Base-by-base conservation (phyloP, 2,888 invertebrate genomes). In the Oeneis ivallda region DNA sequence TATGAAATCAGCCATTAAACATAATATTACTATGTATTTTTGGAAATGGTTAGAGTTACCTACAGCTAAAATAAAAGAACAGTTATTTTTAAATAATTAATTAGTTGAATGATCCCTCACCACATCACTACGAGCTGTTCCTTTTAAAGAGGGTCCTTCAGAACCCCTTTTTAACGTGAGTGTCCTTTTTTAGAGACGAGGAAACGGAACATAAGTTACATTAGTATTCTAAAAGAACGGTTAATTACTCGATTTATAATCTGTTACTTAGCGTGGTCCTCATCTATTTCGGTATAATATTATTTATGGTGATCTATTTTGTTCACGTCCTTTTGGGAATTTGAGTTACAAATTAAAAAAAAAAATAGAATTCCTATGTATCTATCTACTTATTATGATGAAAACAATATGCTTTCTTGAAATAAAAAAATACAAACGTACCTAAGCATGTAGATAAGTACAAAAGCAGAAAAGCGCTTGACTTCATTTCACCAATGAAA, bases 221-320 rank as follows among this genome's bases (percentile, higher is more conserved):
- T 81, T 83, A 78, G 75, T 77, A 73, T 73, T 74, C 76, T 79
- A 74, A 79, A 80, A 76, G 78, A 76, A 79, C 64, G 74, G 77
- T 83, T 86, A 86, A 86, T 85, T 81, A 72, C 78, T 75, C 79
- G 79, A 85, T 86, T 85, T 81, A 80, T 85, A 83, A 79, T 79
- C 75, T 74, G 75, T 78, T 77, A 74, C 76, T 79, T 75, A 67
- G 45, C 7, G 37, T 37, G 37, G 43, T 56, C 2, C 26, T 26
- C 26, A 26, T 26, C 54, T 56, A 56, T 65, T 64, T 59, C 68
- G 53, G 63, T 66, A 57, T 68, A 65, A 57, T 68, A 65, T 70
- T 71, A 64, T 47, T 47, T 47, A 70, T 70, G 67, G 64, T 52
- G 68, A 62, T 67, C 61, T 67, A n/a, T 69, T 69, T 65, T 64